A percentile compares a stretch with the other conserved stretches of the same genome.
Conservation (phyloP, 2,888 invertebrate genomes). For the Apeira syringaria region DNA sequence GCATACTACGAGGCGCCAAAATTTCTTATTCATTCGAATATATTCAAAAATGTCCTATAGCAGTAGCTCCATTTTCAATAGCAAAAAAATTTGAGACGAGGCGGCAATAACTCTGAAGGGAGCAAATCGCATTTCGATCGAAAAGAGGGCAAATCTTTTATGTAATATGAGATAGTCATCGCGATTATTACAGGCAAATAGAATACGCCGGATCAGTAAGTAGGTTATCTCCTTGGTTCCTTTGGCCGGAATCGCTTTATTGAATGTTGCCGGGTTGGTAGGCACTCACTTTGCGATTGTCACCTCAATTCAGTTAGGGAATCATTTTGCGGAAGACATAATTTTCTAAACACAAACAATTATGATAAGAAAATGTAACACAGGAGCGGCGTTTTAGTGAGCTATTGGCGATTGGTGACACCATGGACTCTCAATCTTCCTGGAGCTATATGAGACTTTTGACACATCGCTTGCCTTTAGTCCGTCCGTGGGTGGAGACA, state of each 20-base stretch:
- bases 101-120: constrained; percentile 77
- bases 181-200: constrained; percentile 84
- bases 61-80: constrained; percentile 71
- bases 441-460: too few relatives aligned
- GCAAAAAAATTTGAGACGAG: constrained; percentile 74
- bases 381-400: too few relatives aligned
- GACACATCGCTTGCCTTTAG: too few relatives aligned
- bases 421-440: too few relatives aligned
- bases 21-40: constrained; percentile 77
- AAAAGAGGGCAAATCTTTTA: constrained; percentile 83
- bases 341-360: too few relatives aligned
- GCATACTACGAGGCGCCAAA: constrained; percentile 65
- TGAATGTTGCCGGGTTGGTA: constrained; percentile 63
- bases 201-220: constrained; percentile 82
- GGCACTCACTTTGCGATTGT: constrained; percentile 48
- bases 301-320: constrained; percentile 27
- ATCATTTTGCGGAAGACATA: too few relatives aligned
- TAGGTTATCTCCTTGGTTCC: constrained; percentile 81
- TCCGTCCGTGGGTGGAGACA: too few relatives aligned
- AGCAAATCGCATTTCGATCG: constrained; percentile 83
- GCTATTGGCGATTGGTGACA: too few relatives aligned
- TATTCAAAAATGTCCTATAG: constrained; percentile 74
- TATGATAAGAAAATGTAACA: too few relatives aligned
- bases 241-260: constrained; percentile 76
- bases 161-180: constrained; percentile 84